Evolutionary conservation across 2,113 vertebrate genomes (phyloP).

Genomic region (Vanacampus margaritifer): DNA sequence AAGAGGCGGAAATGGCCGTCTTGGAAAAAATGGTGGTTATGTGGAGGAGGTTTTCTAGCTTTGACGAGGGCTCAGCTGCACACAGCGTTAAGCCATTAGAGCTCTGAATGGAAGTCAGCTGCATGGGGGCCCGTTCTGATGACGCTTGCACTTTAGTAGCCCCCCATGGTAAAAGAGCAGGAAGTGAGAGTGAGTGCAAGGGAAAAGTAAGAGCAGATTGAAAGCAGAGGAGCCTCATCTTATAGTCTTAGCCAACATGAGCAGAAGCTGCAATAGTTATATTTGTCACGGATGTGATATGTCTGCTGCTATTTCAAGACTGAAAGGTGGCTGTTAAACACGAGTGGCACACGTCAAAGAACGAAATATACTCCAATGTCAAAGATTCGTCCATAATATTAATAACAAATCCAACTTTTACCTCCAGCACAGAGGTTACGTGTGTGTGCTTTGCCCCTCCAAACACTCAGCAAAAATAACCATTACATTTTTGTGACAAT

Average conservation of each 20-base stretch:
- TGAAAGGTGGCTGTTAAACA: background rate
- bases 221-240: background rate
- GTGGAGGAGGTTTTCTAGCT: constrained; percentile 29
- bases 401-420: background rate
- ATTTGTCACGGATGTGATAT: background rate
- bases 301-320: background rate
- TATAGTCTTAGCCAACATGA: background rate
- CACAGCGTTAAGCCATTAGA: constrained; percentile 25
- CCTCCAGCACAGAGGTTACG: background rate
- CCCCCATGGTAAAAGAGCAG: constrained; percentile 33
- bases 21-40: constrained; percentile 17
- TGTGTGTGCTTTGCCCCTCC: background rate
- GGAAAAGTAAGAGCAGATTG: background rate
- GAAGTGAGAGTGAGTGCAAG: constrained; percentile 25
- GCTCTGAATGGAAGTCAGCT: constrained; percentile 55
- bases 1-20: constrained; percentile 47
- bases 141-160: constrained; percentile 40
- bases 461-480: background rate
- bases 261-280: background rate
- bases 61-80: constrained; percentile 60
- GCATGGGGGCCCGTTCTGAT: constrained; percentile 29
- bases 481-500: background rate
- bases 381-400: background rate
- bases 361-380: background rate
- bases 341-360: too few relatives aligned